Evolutionary conservation across 2,797 vertebrate genomes (phyloP).

Genomic region (Crax fasciolata): DNA sequence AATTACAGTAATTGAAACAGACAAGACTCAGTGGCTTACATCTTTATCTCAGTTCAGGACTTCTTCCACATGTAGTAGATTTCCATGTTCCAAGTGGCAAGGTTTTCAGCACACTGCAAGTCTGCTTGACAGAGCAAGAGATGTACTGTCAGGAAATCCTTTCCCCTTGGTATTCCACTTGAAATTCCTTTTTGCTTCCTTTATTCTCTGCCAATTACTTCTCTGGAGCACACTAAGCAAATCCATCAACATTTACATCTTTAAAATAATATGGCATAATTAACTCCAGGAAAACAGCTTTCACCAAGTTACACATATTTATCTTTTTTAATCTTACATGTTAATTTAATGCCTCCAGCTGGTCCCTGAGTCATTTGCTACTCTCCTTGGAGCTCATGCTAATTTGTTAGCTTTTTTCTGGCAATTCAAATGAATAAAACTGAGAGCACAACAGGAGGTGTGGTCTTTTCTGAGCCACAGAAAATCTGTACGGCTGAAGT

Average conservation of each 20-base stretch:
- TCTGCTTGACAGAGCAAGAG: slow-evolving; percentile 5
- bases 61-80: neutral
- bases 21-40: neutral
- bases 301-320: slow-evolving; percentile 53
- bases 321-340: slow-evolving; percentile 47
- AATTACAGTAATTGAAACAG: neutral
- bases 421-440: neutral
- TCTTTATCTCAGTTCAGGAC: neutral
- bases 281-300: slow-evolving; percentile 63
- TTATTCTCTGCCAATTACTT: slow-evolving; percentile 35
- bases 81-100: neutral
- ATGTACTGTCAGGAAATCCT: slow-evolving; percentile 27
- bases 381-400: slow-evolving; percentile 54
- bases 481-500: neutral
- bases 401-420: slow-evolving; percentile 25
- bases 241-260: slow-evolving; percentile 59
- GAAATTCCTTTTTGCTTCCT: slow-evolving; percentile 51
- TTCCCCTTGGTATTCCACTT: slow-evolving; percentile 23
- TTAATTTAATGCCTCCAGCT: slow-evolving; percentile 60
- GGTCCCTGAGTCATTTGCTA: slow-evolving; percentile 31
- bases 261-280: slow-evolving; percentile 21
- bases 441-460: neutral
- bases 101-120: neutral
- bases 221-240: slow-evolving; percentile 16
- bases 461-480: neutral